Base-by-base conservation (phyloP, 2,888 invertebrate genomes). In the Oxycera nigricornis region DNA sequence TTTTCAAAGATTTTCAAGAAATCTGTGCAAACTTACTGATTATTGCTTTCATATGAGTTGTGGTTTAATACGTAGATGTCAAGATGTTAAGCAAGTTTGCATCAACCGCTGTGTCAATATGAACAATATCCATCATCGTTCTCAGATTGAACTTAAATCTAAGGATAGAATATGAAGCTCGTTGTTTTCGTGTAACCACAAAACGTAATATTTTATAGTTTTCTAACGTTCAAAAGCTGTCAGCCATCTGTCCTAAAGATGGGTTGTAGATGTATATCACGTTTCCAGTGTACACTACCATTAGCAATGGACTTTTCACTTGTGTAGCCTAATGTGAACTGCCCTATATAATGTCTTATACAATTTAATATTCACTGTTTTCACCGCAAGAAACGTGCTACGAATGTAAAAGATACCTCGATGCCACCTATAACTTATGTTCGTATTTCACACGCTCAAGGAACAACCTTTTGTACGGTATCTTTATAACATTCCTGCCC, bases 311-410 rank as follows among this genome's bases (percentile, higher is more conserved):
- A 70, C 55, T 70, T 70, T 70, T 70, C 70, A 70, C 70, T 70
- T 52, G 55, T 52, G 52, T 50, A 52, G 52, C n/a, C 52, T 55
- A 65, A 52, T 55, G 70, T 55, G 52, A 24, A 70, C 31, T 22
- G 30, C 26, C 31, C 70, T 55, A 30, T 50, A 28, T 30, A 65
- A 22, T 24, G 65, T 70, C 46, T 31, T 59, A 73, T 67, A 75
- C 65, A 75, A 75, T 75, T 75, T 75, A 75, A 75, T 75, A 75
- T 75, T 67, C 75, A 65, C 67, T 41, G 59, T 68, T 73, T 41
- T n/a, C 41, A 65, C 65, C 24, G 41, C 22, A 65, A 26, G 24
- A 24, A 65, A 65, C 65, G 65, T 65, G 65, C 22, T 20, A 20
- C 14, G 65, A 65, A 39, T 65, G 9, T 20, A n/a, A 22, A 65